Base-by-base conservation (phyloP, 2,888 invertebrate species). In the Monopis laevigella region DNA sequence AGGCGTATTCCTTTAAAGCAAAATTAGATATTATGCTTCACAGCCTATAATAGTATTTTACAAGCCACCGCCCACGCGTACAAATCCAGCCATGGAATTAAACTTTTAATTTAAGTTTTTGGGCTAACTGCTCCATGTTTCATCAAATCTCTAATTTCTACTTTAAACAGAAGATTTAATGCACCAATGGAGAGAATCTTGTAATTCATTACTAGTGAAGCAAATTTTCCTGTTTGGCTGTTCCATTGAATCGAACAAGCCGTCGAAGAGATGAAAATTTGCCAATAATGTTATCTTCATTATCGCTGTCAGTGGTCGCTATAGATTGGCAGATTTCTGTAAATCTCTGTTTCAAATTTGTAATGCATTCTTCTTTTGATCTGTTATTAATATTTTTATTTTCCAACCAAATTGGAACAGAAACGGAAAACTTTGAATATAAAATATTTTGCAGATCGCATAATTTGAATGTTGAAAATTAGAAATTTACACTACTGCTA, bases 401-500 rank as follows among this genome's bases (percentile, higher is more conserved):
- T 32, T 39, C 14, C 10, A 43, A 27, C 39, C 32, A 45, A 11
- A 18, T 14, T 27, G 43, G 43, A 7, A 43, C 43, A 3, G 8
- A 26, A 21, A 17, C 21, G 43, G 43, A 45, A 10, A 35, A 11
- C 8, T 26, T 1, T 21, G 38, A 7, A 34, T 6, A 40, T n/a
- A 38, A 42, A 1, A 48, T 21, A 2, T 46, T 43, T 27, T 29
- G 28, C 14, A 45, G 36, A 4, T n/a, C n/a, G n/a, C n/a, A 11
- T 35, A 14, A 14, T 28, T 29, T 17, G 27, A 32, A 7, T 24
- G 43, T 45, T 8, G 30, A 36, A 29, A 43, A 17, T 32, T 47
- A 32, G 12, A 45, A 45, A 35, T 46, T 48, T 26, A 44, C 45
- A 13, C 42, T 41, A 30, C 51, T 50, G 1, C 46, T 49, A 3